Percentiles rank a stretch among this genome's conserved stretches.
Conservation (phyloP, 2,113 vertebrate genomes). For the Clarias gariepinus region DNA sequence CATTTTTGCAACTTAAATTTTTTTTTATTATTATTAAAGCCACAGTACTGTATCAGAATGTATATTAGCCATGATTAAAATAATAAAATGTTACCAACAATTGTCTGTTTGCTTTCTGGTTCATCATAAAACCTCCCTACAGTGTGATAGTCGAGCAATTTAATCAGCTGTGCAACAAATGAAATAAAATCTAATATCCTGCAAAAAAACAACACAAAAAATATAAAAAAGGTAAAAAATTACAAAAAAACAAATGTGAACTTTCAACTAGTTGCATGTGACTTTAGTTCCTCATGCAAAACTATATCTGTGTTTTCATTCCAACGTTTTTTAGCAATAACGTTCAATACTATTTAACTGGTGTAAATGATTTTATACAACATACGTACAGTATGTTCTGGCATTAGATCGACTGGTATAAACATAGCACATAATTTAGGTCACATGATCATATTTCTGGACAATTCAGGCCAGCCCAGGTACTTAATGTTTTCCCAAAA, state of each 20-base stretch:
- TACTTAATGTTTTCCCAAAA: neutral
- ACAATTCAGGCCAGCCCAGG: neutral
- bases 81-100: neutral
- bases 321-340: neutral
- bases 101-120: neutral
- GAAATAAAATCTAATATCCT: neutral
- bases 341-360: neutral
- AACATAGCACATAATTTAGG: neutral
- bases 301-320: neutral
- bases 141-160: neutral
- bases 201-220: neutral
- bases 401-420: neutral
- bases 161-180: neutral
- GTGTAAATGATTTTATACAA: neutral
- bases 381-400: neutral
- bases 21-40: neutral
- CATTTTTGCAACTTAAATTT: neutral
- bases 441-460: neutral
- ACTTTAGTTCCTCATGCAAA: neutral
- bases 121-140: neutral
- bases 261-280: neutral
- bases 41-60: neutral
- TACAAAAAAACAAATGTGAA: neutral
- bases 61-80: neutral
- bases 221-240: too few species aligned